Base-by-base conservation (phyloP, 2,888 invertebrate genomes). In the Drosophila aldrichi region DNA sequence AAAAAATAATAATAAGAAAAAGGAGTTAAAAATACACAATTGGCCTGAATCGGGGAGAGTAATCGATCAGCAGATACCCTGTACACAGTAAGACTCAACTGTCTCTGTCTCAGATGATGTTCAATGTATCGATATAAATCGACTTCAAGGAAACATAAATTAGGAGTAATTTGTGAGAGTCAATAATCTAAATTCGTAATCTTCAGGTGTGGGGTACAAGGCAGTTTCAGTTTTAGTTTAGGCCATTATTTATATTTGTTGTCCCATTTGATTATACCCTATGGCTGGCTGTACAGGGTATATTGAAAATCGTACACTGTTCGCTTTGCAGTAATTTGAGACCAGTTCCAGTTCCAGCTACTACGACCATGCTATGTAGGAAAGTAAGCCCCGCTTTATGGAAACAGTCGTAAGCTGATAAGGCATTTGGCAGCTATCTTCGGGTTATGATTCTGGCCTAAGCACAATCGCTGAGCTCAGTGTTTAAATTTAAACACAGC, bases 401-500 rank as follows among this genome's bases (percentile, higher is more conserved):
- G 48, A 70, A 62, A 58, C 48, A 63, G 56, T 46, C 71, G 56
- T 69, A 69, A 64, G 64, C 70, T 81, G 82, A 81, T 81, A 81
- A 85, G 76, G 62, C 76, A 66, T 74, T 69, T 74, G 67, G 43
- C 57, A 48, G 58, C 48, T 58, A 58, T 58, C 58, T 48, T 46
- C 48, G 29, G 58, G 38, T 48, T 63, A n/a, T 60, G 74, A 25
- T 36, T 43, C 40, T 59, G 74, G 61, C 77, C 82, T 84, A 18
- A 52, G 36, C 51, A 65, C 38, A 56, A 22, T 49, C 58, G 68
- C 77, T 84, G 86, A 84, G 84, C 84, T 84, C 88, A 84, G 84
- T 79, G 88, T 86, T 84, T 84, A 84, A 86, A 77, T 79, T 81
- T 88, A 84, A 84, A 86, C 88, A 66, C 73, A 62, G 74, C 73